Base-by-base conservation (phyloP, 2,797 vertebrate species). In the Pipistrellus kuhlii region DNA sequence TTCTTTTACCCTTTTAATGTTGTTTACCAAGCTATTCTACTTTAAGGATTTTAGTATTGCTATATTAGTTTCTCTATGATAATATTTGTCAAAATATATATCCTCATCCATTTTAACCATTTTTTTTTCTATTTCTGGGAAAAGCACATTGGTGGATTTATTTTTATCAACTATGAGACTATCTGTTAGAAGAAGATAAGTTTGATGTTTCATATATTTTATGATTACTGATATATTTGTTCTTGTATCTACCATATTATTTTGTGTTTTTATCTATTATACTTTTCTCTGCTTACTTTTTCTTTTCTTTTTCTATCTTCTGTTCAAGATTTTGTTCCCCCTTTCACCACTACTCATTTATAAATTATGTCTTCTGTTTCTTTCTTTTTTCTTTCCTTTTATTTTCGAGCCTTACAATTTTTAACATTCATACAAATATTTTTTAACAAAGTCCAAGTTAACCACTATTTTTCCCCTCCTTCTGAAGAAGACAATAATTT, bases 151-250 rank as follows among this genome's bases (percentile, higher is more conserved):
- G 30, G 30, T 75, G 17, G 2, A 64, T 71, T 41, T 86, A 80
- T 77, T 92, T 83, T 80, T 88, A 59, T 57, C 6, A 80, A 71
- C 1, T 71, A 41, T 76, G 6, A 81, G 9, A 85, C 15, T 84
- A 5, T 32, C 38, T 77, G 78, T 94, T 76, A 94, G 82, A 76
- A 94, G 82, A 76, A 96, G 78, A 55, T 44, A 90, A 91, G 4
- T 86, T 86, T 38, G 59, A 73, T 81, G 48, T 20, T 78, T 90
- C 72, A 73, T 7, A 21, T 35, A 18, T 35, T 85, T 91, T 80
- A 41, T 89, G 41, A 84, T 96, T 81, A 57, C 66, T 85, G 15
- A 57, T 41, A 62, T 23, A 73, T 80, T 95, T 94, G 8, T 59
- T 85, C 62, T 90, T 88, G 10, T 59, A 41, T n/a, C 87, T 92